Evolutionary conservation across 23 tunicate species (phyloP), one percentile per base, ranked within the genome.

Genomic region (Phallusia fumigata): DNA sequence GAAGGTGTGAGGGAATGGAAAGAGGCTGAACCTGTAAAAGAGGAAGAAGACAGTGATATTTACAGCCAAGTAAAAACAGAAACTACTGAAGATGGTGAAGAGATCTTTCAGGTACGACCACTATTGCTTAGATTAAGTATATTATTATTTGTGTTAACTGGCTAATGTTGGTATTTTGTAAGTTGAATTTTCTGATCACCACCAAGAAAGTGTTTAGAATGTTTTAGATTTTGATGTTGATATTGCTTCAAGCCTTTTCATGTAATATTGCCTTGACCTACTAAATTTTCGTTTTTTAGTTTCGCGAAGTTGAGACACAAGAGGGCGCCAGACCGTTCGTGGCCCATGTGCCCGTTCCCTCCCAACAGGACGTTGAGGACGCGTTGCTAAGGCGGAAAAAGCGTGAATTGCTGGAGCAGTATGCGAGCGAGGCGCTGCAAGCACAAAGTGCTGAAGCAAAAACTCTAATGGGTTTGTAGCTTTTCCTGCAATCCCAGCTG

Each of bases 261-360:
- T n/a, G n/a, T n/a, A n/a, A n/a, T n/a, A n/a, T n/a, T n/a, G n/a
- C n/a, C n/a, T 40, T 40, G 8, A 3, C 5, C 10, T 40, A 40
- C 10, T 3, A 10, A 40, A 3, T 33, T 10, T 72, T 47, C 32
- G 76, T 78, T 28, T 77, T 53, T 0, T 65, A 89, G 95, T 90
- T 90, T 65, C 83, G 95, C 31, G 95, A 90, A 36, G 90, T 90
- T 49, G 85, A 85, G 47, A 82, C 90, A n/a, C 81, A 89, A 78
- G 90, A 94, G 47, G 98, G 93, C 35, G 82, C 80, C 33, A 86
- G 88, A 15, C 90, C 91, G 22, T 94, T 79, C 52, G 99, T 94
- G 21, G 93, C 99, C 30, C 99, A 97, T 69, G 99, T 97, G 3
- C 97, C 97, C 26, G 99, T 97, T 64, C 99, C 99, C 19, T 90